Base-by-base conservation (phyloP, 2,888 invertebrate species). In the Homarus gammarus region DNA sequence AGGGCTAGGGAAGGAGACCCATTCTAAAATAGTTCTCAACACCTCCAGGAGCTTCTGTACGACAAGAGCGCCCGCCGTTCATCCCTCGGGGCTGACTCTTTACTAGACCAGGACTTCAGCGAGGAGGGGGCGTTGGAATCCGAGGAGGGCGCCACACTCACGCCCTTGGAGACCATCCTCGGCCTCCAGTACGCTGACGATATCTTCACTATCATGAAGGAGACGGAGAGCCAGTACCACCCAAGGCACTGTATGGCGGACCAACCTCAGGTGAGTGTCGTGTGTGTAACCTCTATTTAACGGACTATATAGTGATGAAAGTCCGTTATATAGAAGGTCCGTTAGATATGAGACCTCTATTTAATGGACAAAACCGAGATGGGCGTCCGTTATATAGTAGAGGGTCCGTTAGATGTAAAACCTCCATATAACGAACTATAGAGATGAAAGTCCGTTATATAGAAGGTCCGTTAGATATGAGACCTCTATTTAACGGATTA, bases 101-200 rank as follows among this genome's bases (percentile, higher is more conserved):
- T 90, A 31, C 68, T 90, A 61, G 91, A 91, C 68, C 90, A 91
- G 56, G 91, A 91, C 78, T 84, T 90, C 61, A 64, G 36, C 22
- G 91, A 91, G 36, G 91, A 91, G 18, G 90, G 73, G 27, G 27
- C 61, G 18, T 61, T 81, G 0, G 61, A 73, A 12, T 49, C 68
- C 27, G 86, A 79, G 15, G 44, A 86, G 3, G 78, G n/a, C 12
- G 75, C 36, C 6, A 44, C 51, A n/a, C 31, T 81, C 38, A 73
- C 79, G 56, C 72, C 86, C 44, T 75, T 86, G 36, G 91, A 90
- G 56, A 72, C 82, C 8, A 70, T 87, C 51, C 64, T 91, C 0
- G 90, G 90, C 10, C 49, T 82, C 27, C 90, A 91, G 75, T 91
- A 91, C 79, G 91, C 87, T 6, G 90, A 91, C 31, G 90, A 90